Conservation (phyloP, 2,113 vertebrate species). For the Mellivora capensis region DNA sequence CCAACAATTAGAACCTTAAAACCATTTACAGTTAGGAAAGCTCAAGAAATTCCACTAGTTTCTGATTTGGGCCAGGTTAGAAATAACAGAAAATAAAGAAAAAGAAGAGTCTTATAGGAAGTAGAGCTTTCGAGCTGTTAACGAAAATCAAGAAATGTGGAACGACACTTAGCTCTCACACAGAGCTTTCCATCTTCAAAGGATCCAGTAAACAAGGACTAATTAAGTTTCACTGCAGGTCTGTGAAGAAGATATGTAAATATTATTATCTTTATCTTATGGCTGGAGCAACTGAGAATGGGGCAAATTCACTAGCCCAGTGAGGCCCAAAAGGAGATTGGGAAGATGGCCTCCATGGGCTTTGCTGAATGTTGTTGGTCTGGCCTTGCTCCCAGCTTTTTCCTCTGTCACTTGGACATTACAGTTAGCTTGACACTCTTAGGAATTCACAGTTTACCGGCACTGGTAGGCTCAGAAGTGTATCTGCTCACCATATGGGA, state of each 20-base stretch:
- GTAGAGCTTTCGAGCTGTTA: neutral
- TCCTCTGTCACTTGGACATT: neutral
- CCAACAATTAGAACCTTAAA: slow-evolving; percentile 9
- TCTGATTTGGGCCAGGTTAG: neutral
- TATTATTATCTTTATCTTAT: neutral
- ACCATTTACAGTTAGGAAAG: neutral
- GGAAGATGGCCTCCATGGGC: neutral
- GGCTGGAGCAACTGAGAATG: neutral
- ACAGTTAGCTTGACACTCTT: neutral
- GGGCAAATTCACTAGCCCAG: neutral
- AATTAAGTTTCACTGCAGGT: neutral
- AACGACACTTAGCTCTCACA: neutral
- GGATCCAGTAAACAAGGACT: neutral
- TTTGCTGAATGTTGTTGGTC: neutral
- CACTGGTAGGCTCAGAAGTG: neutral
- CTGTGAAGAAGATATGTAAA: neutral
- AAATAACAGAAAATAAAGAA: neutral
- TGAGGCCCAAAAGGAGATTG: neutral
- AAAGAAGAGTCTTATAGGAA: neutral
- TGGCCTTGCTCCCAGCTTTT: neutral
- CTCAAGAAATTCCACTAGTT: slow-evolving; percentile 7
- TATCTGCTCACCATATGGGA: neutral
- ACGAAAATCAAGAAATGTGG: neutral
- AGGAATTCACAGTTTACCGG: neutral
- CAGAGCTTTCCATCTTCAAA: slow-evolving; percentile 38